Base-by-base conservation (phyloP, 2,113 vertebrate species). In the Alces alces region DNA sequence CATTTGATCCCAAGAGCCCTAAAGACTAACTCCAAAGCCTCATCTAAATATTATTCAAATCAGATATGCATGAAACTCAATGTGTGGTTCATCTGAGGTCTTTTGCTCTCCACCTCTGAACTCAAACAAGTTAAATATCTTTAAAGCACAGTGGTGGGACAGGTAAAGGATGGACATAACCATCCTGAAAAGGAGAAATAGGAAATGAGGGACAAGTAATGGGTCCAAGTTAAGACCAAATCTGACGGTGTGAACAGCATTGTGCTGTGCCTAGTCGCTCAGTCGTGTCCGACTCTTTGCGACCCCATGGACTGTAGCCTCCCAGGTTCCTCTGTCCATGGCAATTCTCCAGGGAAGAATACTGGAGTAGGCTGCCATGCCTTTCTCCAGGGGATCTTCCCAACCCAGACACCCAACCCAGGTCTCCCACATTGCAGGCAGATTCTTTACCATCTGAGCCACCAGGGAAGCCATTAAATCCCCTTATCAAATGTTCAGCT, bases 281-380 rank as follows among this genome's bases (percentile, higher is more conserved):
- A 25, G n/a, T 73, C 0, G 0, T 23, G 21, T 39, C n/a, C 0
- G 0, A 73, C 66, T 39, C 66, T 66, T 66, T 25, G 66, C 1
- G 5, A 73, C n/a, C n/a, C n/a, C n/a, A 39, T 23, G 66, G 66
- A 73, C 36, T 73, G 21, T 23, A 73, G 36, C 36, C 10, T 23
- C 19, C 66, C 21, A 39, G 66, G 19, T 36, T 73, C 66, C 66
- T 70, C 66, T 70, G 66, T 23, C 66, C n/a, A 39, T 39, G 66
- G 66, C 47, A 39, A 39, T 73, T 39, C n/a, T 39, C 66, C 19
- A 39, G 66, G 66, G 21, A 70, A 70, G 21, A 73, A 39, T 25
- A 13, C 21, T 39, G 19, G 17, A 73, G 5, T 73, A 19, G 66
- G 10, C 23, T 23, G n/a, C 66, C 19, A 39, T 73, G n/a, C 36